Evolutionary conservation across 1,140 invertebrate species (phyloP), one percentile per base, ranked within the genome.

Genomic region (Ganaspis sp.): DNA sequence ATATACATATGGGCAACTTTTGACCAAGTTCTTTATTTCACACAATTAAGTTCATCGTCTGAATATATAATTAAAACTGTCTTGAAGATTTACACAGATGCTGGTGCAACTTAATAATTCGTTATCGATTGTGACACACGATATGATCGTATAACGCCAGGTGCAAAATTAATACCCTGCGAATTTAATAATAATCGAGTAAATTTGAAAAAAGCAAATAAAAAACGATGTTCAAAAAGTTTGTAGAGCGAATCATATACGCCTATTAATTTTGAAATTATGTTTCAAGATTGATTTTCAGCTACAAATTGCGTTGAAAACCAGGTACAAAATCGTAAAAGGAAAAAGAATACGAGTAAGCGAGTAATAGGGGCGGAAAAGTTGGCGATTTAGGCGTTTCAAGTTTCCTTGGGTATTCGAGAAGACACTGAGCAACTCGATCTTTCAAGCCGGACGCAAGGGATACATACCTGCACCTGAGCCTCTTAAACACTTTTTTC

Each of bases 401-500:
- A 86, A 88, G 87, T 91, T 91, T 88, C 89, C 84, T 72, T 72
- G 78, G 87, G 86, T 81, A 91, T 89, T 86, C 82, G 88, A 91
- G 90, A 90, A 87, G 88, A 82, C 87, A 84, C 76, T 78, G 75
- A 76, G 90, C 80, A 91, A 91, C 85, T 87, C 85, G 90, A 91
- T 90, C 87, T 85, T 80, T 83, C 86, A 86, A 91, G 89, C 90
- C 89, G 90, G 90, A 90, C 89, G 85, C 85, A 76, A 75, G 76
- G 83, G 84, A 89, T 87, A 88, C 85, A 89, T 87, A 88, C 85
- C 84, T 86, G 85, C 85, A 87, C 85, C 87, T 90, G 88, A 91
- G 89, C 89, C 84, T 87, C 88, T 91, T 90, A 90, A 74, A 79
- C 71, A 73, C 69, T 81, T 81, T 83, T 81, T 73, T 64, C 21